A percentile compares a stretch with the other conserved stretches of the same genome.
Evolutionary conservation across 2,888 invertebrate genomes (phyloP).

Genomic region (Rhaphigaster nebulosa): DNA sequence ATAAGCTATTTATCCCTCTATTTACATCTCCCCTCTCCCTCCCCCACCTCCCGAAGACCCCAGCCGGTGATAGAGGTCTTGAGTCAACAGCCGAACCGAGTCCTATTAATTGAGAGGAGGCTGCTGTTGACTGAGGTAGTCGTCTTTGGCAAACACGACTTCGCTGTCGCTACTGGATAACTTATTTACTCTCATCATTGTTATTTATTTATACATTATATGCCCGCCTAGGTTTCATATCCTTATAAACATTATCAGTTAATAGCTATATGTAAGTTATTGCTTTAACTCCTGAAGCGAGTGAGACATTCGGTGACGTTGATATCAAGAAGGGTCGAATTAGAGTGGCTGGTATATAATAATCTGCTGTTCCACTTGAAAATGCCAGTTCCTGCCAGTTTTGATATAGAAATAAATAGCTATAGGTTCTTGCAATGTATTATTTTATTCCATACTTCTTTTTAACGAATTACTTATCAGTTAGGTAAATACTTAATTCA

Average conservation of each 20-base stretch:
- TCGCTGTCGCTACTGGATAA: background rate
- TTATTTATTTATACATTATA: background rate
- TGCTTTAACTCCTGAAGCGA: too few relatives aligned
- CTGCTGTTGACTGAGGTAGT: slow-evolving; percentile 17
- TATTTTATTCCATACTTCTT: too few relatives aligned
- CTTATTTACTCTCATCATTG: slow-evolving; percentile 26
- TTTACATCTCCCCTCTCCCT: background rate
- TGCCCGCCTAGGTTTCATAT: background rate
- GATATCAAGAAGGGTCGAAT: too few relatives aligned
- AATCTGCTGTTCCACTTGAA: too few relatives aligned
- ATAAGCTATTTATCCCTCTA: background rate
- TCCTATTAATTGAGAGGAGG: slow-evolving; percentile 38
- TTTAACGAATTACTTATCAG: too few relatives aligned
- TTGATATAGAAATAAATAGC: too few relatives aligned
- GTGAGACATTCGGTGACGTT: too few relatives aligned
- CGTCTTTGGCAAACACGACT: slow-evolving; percentile 8
- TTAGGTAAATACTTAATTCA: too few relatives aligned
- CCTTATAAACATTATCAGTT: background rate
- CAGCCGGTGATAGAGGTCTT: background rate
- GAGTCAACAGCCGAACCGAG: slow-evolving; percentile 3
- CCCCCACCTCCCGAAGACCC: background rate
- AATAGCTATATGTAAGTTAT: background rate
- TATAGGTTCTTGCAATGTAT: too few relatives aligned
- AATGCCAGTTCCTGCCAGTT: too few relatives aligned
- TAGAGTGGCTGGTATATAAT: too few relatives aligned